phyloP scores from a whole-genome alignment of 2,113 vertebrate genomes.

The Paradoxurus hermaphroditus region DNA sequence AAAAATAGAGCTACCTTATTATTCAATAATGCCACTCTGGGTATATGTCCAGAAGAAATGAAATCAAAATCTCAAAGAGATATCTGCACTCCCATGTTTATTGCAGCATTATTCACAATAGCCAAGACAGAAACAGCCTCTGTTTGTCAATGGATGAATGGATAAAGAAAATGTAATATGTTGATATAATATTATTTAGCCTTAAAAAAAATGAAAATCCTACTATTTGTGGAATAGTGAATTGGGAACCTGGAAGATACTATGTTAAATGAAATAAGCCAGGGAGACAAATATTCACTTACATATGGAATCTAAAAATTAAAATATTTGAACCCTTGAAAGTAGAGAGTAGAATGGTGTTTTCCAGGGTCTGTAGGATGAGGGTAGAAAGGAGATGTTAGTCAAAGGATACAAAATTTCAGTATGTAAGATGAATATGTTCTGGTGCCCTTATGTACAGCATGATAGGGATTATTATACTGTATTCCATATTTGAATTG shows the following conservation, averaged over 20 bases:
- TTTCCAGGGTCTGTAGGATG: background rate
- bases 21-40: background rate
- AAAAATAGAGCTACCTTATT: background rate
- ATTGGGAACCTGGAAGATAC: background rate
- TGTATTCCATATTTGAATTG: background rate
- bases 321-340: background rate
- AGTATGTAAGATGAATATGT: background rate
- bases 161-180: background rate
- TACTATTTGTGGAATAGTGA: background rate
- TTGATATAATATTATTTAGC: background rate
- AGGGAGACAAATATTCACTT: background rate
- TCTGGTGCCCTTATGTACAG: background rate
- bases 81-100: background rate
- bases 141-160: background rate
- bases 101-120: background rate
- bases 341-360: background rate
- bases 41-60: background rate
- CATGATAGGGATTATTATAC: background rate
- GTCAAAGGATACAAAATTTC: background rate
- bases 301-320: background rate
- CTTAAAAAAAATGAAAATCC: background rate
- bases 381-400: background rate
- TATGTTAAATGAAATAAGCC: background rate
- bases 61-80: background rate
- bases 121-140: background rate